Evolutionary conservation across 1,140 invertebrate genomes (phyloP).

Genomic region (Euura saliciscinereae): DNA sequence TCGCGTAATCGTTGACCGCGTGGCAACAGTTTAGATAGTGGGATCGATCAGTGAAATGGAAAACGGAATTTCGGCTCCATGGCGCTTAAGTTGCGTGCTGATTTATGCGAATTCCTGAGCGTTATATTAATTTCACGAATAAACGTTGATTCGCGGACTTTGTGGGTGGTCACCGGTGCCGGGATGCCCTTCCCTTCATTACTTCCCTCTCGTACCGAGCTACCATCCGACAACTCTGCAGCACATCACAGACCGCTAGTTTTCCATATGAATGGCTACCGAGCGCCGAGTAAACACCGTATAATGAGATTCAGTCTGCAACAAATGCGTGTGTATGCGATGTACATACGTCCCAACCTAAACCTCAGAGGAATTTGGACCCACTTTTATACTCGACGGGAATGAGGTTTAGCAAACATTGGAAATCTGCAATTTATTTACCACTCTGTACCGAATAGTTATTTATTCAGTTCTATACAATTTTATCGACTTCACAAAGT

Average conservation of each 20-base stretch:
- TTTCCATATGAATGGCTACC: conserved; percentile 11
- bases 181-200: not conserved
- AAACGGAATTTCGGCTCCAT: not conserved
- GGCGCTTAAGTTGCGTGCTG: not conserved
- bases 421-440: not conserved
- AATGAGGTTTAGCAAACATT: not conserved
- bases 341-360: not conserved
- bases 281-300: conserved; percentile 12
- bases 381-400: not conserved
- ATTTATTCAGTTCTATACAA: not conserved
- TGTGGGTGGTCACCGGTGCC: not conserved
- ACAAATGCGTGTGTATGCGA: not conserved
- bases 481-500: too few species aligned
- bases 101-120: not conserved
- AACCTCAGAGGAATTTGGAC: not conserved
- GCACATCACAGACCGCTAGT: conserved; percentile 8
- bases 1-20: not conserved
- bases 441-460: not conserved
- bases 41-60: not conserved
- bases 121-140: conserved; percentile 1
- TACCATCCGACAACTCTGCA: not conserved
- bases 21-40: not conserved
- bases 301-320: conserved; percentile 15
- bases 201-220: not conserved
- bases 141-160: not conserved